These are phyloP conservation scores for Porites rus DNA, from an alignment of 92 coral and sea anemone species.

Conservation along the genomic window DNA sequence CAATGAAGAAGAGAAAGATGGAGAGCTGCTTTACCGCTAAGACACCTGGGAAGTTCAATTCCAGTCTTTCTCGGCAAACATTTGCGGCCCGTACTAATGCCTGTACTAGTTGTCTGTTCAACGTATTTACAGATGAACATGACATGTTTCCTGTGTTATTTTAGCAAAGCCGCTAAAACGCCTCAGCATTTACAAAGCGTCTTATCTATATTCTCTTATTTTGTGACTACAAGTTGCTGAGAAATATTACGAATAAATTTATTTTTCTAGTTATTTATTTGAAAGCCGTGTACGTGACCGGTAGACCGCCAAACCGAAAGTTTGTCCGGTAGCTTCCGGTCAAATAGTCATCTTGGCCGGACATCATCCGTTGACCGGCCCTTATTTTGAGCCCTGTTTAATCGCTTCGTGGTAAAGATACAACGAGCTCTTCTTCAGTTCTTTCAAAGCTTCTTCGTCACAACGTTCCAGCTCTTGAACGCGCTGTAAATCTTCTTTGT, in stretches of 20 bases:
- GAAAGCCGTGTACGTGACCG: not conserved
- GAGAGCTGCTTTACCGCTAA: not conserved
- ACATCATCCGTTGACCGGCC: not conserved
- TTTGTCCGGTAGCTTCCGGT: slow-evolving; percentile 6
- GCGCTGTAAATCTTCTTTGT: slow-evolving; percentile 89
- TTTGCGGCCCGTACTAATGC: too few relatives aligned
- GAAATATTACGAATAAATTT: too few relatives aligned
- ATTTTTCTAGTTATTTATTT: not conserved
- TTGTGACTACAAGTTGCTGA: too few relatives aligned
- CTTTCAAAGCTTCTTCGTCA: slow-evolving; percentile 90
- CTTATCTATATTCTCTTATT: too few relatives aligned
- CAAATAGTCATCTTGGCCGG: slow-evolving; percentile 1
- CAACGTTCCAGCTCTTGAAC: slow-evolving; percentile 85
- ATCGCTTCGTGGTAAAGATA: slow-evolving; percentile 69
- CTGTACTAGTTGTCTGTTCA: too few relatives aligned
- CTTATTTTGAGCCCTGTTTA: not conserved
- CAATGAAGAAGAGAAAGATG: not conserved
- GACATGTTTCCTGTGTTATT: not conserved
- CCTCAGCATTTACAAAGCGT: too few relatives aligned
- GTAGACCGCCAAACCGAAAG: slow-evolving; percentile 1
- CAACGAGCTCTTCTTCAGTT: slow-evolving; percentile 83
- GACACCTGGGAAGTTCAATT: slow-evolving; percentile 17
- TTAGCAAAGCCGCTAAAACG: not conserved
- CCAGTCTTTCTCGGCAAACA: slow-evolving; percentile 5
- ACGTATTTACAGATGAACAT: too few relatives aligned